Evolutionary conservation across 1,140 invertebrate genomes (phyloP), one percentile per base, ranked within the genome.

Genomic region (Meloidogyne hapla): DNA sequence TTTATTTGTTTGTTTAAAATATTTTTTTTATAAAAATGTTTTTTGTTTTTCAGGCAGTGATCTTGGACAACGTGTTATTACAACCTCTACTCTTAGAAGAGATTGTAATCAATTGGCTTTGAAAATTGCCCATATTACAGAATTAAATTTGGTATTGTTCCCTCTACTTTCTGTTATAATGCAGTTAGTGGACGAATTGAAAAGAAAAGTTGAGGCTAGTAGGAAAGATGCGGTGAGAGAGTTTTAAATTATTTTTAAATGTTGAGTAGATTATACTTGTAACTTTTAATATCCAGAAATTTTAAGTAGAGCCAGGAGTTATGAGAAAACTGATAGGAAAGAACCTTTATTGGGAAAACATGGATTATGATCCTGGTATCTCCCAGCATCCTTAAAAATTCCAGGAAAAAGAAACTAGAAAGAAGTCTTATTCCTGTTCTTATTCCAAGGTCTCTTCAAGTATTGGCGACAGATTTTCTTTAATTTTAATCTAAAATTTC

Each of bases 121-220:
- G 0, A 67, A 78, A 28, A 81, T 85, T 28, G 45, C 84, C 9
- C 81, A 83, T 26, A 79, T 83, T 42, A 38, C 67, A 9, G 82
- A 83, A 66, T 28, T 85, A 15, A 77, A 81, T 62, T 74, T 68
- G 9, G 66, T 56, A 23, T 79, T 83, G 23, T 83, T 83, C 28
- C 82, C 83, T 6, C 25, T 83, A 18, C 69, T 83, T 38, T 83
- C 80, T 13, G 76, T 69, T 23, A 23, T 83, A 6, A 45, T 64
- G 13, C 48, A 83, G 18, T 72, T 85, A 18, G 70, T 69, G 2
- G 82, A 83, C 18, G 56, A 40, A 5, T 15, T 83, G 10, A 81
- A 83, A 70, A 76, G 64, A 72, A 48, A 79, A 26, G 63, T 78
- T 28, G 63, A 79, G 26, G 68, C 76, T 21, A 62, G 28, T 21